These are phyloP conservation scores for Phodopus roborovskii DNA, from an alignment of 2,113 vertebrate species.

Conservation along the genomic window DNA sequence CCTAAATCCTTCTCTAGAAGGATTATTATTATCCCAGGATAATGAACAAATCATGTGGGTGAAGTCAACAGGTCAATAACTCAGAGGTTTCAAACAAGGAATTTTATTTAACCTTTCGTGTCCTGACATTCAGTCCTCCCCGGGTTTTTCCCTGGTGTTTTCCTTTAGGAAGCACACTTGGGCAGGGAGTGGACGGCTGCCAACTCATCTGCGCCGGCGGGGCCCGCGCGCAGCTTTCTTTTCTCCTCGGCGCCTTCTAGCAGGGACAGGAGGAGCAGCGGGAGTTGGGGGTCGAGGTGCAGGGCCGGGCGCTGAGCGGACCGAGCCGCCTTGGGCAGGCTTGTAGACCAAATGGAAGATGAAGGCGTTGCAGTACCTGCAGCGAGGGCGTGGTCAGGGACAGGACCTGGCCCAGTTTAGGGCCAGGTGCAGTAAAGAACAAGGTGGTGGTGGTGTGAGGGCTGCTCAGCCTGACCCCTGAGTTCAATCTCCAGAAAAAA, in stretches of 20 bases:
- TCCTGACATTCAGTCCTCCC: background rate
- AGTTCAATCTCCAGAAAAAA: background rate
- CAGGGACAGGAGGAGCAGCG: background rate
- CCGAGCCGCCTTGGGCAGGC: slow-evolving; percentile 18
- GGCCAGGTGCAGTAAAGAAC: background rate
- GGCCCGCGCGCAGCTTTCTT: slow-evolving; percentile 65
- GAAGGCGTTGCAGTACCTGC: slow-evolving; percentile 83
- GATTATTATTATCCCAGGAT: too few species aligned
- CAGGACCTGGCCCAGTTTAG: background rate
- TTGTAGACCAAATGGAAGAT: slow-evolving; percentile 83
- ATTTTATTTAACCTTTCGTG: slow-evolving; percentile 66
- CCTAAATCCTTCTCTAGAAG: background rate
- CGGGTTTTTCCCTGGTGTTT: rapidly evolving
- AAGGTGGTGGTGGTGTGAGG: background rate
- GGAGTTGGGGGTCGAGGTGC: slow-evolving; percentile 33
- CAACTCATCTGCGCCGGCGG: slow-evolving; percentile 68
- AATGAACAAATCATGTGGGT: background rate
- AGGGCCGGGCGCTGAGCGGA: background rate
- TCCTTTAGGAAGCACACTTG: background rate
- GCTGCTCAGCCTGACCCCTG: background rate
- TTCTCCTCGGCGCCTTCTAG: slow-evolving; percentile 69
- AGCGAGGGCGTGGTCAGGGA: background rate
- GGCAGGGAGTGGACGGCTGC: background rate
- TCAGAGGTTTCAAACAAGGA: slow-evolving; percentile 58
- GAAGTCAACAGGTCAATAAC: background rate